Evolutionary conservation across 1,140 invertebrate species (phyloP).

Genomic region (Charaxes varanes): DNA sequence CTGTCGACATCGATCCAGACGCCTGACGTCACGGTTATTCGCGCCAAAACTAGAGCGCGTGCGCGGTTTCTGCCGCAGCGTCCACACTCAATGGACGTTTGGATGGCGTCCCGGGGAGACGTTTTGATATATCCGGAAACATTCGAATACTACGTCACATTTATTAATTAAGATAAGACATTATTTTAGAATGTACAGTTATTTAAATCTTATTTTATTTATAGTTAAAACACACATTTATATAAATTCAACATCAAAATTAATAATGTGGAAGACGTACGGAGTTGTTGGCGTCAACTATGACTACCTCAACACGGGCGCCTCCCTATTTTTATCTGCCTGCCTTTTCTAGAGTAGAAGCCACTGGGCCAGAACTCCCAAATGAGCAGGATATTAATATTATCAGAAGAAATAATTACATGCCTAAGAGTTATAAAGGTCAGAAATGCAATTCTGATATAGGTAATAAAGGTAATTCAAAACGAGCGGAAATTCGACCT

Average conservation of each 20-base stretch:
- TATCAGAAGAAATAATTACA: conserved; percentile 5
- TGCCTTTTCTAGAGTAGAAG: conserved; percentile 68
- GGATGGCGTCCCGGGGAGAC: conserved; percentile 55
- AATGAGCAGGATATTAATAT: conserved; percentile 56
- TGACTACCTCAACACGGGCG: conserved; percentile 70
- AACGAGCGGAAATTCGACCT: conserved; percentile 33
- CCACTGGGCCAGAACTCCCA: conserved; percentile 58
- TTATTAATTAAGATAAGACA: too few species aligned
- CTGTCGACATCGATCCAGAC: conserved; percentile 71
- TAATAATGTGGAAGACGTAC: conserved; percentile 59
- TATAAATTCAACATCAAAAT: not conserved
- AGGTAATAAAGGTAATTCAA: conserved; percentile 25
- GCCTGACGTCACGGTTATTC: conserved; percentile 69
- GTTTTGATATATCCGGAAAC: conserved; percentile 48
- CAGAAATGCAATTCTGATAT: conserved; percentile 6
- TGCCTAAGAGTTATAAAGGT: not conserved
- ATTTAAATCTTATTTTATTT: too few species aligned
- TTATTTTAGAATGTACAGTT: too few species aligned
- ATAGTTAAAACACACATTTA: not conserved
- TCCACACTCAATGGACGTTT: conserved; percentile 64
- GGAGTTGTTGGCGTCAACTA: conserved; percentile 67
- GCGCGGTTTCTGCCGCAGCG: conserved; percentile 63
- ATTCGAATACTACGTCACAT: conserved; percentile 15
- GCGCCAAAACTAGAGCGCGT: conserved; percentile 69
- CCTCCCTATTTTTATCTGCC: conserved; percentile 61